Evolutionary conservation across 2,888 invertebrate species (phyloP).

Genomic region (Drosophila diplacantha): DNA sequence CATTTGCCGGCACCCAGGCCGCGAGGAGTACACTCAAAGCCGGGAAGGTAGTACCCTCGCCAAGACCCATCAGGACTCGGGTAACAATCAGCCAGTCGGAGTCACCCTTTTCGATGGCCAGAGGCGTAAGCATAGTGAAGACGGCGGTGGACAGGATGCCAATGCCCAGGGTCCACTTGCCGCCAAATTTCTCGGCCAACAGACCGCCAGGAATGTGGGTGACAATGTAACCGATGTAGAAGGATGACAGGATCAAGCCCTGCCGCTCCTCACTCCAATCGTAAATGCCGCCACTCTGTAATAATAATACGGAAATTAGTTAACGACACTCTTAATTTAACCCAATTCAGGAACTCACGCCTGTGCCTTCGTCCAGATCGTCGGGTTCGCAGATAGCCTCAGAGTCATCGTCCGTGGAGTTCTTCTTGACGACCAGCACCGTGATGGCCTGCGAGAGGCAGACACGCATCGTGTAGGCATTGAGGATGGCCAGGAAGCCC

Average conservation of each 20-base stretch:
- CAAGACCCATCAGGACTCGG: constrained; percentile 88
- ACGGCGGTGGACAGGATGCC: constrained; percentile 90
- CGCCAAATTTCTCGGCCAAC: constrained; percentile 89
- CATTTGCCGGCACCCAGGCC: constrained; percentile 88
- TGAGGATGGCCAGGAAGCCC: constrained; percentile 84
- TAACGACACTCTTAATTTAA: neutral
- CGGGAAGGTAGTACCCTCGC: constrained; percentile 91
- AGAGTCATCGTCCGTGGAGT: constrained; percentile 50
- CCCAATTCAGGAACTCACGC: constrained; percentile 14
- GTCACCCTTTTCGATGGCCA: constrained; percentile 82
- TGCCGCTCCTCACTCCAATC: constrained; percentile 85
- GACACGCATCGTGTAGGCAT: constrained; percentile 87
- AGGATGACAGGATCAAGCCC: constrained; percentile 88
- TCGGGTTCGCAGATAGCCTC: constrained; percentile 66
- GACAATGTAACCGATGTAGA: constrained; percentile 91
- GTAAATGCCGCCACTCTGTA: constrained; percentile 58
- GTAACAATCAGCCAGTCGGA: constrained; percentile 85
- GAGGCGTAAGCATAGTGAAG: constrained; percentile 88
- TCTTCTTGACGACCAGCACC: constrained; percentile 80
- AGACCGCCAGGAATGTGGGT: constrained; percentile 91
- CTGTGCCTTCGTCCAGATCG: constrained; percentile 44
- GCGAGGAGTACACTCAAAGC: constrained; percentile 89
- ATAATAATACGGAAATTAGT: neutral
- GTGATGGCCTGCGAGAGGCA: constrained; percentile 85
- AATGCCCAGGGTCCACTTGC: constrained; percentile 89